Evolutionary conservation across 64 coral and sea anemone genomes (phyloP), one percentile per base, ranked within the genome.

Genomic region (Cladopsammia gracilis): DNA sequence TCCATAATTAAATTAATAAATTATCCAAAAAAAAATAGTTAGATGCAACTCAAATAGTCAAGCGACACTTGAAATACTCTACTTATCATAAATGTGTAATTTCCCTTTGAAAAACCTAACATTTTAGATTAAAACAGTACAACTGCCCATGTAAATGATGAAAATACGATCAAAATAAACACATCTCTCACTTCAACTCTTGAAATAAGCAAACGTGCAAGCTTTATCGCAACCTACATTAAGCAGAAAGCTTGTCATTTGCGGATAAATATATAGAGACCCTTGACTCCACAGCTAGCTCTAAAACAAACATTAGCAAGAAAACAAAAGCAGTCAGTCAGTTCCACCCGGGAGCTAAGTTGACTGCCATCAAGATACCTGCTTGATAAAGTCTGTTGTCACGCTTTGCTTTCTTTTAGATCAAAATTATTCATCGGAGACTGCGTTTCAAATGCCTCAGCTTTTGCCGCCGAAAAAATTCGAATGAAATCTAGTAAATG

Each of bases 311-410:
- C 6, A 46, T 50, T 48, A 6, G 46, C 72, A 15, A 75, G 16
- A 50, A 68, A 84, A 84, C 43, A 66, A 67, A 43, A 45, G 3
- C 80, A 68, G 62, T 50, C 46, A 20, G 9, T 67, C 58, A 49
- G 46, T 12, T 64, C 62, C 80, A 6, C 80, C 80, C 51, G 80
- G 80, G 62, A 64, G 20, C 61, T 77, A 46, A 25, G 7, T 23
- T 47, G 62, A 84, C 80, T 84, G 80, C 67, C 3, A 50, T 50
- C 80, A 67, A 84, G 80, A 6, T 49, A 49, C 80, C 80, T 23
- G 80, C 80, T 62, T 67, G 62, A 68, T 65, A 22, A 48, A 65
- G 66, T 13, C 44, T 77, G 75, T 22, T 25, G 51, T 67, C 13
- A 18, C 46, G 16, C 44, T 14, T 48, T 49, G 16, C 14, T 50